phyloP scores from a whole-genome alignment of 1,140 invertebrate genomes.

The Hydropsyche tenuis region DNA sequence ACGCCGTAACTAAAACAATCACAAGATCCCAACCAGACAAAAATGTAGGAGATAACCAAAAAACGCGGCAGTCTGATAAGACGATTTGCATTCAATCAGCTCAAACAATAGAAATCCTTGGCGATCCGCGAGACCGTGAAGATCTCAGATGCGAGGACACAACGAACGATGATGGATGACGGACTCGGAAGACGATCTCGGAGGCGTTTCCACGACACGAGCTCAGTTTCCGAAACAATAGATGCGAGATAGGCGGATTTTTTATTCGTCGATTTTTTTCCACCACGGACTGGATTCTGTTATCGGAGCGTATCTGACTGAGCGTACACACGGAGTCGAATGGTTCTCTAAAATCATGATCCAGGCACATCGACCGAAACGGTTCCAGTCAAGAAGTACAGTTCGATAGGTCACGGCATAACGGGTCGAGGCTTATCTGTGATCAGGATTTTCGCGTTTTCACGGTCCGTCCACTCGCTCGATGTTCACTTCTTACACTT shows the following conservation, averaged over 20 bases:
- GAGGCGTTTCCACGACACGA: background rate
- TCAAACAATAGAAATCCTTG: too few species aligned
- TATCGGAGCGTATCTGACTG: slow-evolving; percentile 17
- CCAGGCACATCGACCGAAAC: slow-evolving; percentile 21
- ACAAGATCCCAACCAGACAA: too few species aligned
- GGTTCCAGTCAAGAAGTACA: slow-evolving; percentile 15
- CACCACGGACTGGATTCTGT: slow-evolving; percentile 1
- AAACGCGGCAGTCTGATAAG: too few species aligned
- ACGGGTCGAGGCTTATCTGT: slow-evolving; percentile 18
- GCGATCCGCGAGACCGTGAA: too few species aligned
- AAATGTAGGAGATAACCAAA: too few species aligned
- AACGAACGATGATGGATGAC: too few species aligned
- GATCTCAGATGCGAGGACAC: too few species aligned
- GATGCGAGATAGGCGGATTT: background rate
- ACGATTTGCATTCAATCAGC: too few species aligned
- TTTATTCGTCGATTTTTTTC: background rate
- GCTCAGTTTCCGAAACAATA: slow-evolving; percentile 11
- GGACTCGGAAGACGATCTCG: too few species aligned
- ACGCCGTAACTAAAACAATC: too few species aligned
- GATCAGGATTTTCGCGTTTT: slow-evolving; percentile 26
- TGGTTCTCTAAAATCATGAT: background rate
- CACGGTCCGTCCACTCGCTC: slow-evolving; percentile 5
- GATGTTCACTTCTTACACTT: too few species aligned
- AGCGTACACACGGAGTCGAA: background rate
- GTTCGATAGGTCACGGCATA: slow-evolving; percentile 24